Conservation (phyloP, 2,797 vertebrate genomes). For the Micromesistius poutassou region DNA sequence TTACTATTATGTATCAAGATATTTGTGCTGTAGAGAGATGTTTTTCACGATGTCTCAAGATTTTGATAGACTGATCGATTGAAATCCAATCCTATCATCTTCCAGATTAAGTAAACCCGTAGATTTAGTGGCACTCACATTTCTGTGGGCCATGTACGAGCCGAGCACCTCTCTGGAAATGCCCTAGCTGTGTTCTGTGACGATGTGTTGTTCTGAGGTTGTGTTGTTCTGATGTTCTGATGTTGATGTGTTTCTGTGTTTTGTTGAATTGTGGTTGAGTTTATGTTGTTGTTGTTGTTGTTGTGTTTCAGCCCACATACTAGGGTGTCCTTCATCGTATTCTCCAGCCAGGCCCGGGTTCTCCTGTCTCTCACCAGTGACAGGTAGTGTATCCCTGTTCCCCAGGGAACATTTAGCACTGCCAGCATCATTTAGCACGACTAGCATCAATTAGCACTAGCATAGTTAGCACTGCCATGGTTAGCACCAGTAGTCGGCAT, state of each 20-base stretch:
- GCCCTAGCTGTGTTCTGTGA: neutral
- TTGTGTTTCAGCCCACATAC: slow-evolving; percentile 80
- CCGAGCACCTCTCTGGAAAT: neutral
- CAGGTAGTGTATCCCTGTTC: slow-evolving; percentile 71
- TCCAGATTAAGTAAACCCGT: neutral
- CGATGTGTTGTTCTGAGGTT: neutral
- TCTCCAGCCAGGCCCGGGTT: slow-evolving; percentile 78
- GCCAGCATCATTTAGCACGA: neutral
- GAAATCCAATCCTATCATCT: neutral
- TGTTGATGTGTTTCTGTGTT: neutral
- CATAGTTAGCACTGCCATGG: neutral
- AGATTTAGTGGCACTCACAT: neutral
- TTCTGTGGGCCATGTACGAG: neutral
- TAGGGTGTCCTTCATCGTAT: slow-evolving; percentile 92
- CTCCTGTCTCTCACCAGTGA: slow-evolving; percentile 90
- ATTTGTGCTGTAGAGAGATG: neutral
- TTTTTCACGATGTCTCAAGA: neutral
- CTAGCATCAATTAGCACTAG: neutral
- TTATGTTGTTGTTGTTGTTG: neutral
- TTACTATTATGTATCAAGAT: too few relatives aligned
- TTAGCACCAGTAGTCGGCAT: too few relatives aligned
- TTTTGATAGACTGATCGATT: neutral
- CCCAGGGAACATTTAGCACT: neutral
- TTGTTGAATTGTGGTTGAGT: neutral
- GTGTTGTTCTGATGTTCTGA: slow-evolving; percentile 1